Conservation (phyloP, 1,140 invertebrate species). For the Drosophila gunungcola region DNA sequence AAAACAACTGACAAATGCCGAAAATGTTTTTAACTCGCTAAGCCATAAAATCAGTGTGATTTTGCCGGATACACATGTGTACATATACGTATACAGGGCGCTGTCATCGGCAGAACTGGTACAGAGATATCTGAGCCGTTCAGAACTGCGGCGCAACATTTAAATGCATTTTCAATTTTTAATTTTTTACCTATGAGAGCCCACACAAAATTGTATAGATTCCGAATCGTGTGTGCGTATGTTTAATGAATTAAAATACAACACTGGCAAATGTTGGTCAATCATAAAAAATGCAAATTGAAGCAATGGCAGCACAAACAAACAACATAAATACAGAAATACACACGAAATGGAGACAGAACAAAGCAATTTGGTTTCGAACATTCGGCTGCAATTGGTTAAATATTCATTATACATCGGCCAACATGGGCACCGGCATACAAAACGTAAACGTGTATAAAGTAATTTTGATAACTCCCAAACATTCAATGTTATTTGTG, state of each 20-base stretch:
- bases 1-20: conserved; percentile 54
- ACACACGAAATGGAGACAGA: conserved; percentile 29
- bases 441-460: conserved; percentile 14
- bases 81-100: background rate
- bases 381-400: conserved; percentile 57
- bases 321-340: conserved; percentile 9
- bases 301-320: conserved; percentile 21
- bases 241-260: conserved; percentile 47
- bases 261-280: conserved; percentile 28
- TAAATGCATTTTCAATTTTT: conserved; percentile 60
- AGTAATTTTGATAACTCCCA: conserved; percentile 41
- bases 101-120: conserved; percentile 31
- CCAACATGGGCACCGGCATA: conserved; percentile 7
- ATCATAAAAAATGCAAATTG: conserved; percentile 57
- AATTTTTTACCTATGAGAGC: conserved; percentile 44
- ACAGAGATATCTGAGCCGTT: conserved; percentile 20
- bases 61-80: too few relatives aligned
- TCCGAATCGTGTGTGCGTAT: conserved; percentile 27
- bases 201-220: conserved; percentile 24
- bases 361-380: conserved; percentile 47
- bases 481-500: conserved; percentile 50
- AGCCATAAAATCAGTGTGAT: conserved; percentile 47
- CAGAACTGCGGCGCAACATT: conserved; percentile 20
- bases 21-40: conserved; percentile 65
- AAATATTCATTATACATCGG: conserved; percentile 52